Evolutionary conservation across 2,797 vertebrate species (phyloP), one percentile per base, ranked within the genome.

Genomic region (Notoglanidium macrostoma): DNA sequence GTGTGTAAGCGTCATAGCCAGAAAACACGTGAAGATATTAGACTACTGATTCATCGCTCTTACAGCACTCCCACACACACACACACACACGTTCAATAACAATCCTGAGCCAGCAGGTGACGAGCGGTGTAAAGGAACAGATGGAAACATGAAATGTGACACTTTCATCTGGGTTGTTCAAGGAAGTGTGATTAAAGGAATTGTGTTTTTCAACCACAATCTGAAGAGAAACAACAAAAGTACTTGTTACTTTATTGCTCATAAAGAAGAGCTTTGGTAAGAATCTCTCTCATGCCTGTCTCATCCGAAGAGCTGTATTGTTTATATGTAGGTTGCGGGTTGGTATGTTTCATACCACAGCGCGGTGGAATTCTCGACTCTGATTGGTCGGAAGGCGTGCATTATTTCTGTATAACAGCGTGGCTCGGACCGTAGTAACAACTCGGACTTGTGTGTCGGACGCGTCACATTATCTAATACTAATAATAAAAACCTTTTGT

Each of bases 1-100:
- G 19, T 49, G 11, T 49, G 23, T 26, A n/a, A 49, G 44, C 49
- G 54, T 35, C 76, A 57, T 21, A 78, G 55, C 51, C n/a, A 6
- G 51, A 55, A 9, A 78, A 29, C 2, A 29, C 7, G 1, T 9
- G 14, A 29, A n/a, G 70, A 90, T 83, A 87, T 88, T 85, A 78
- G 59, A 57, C 29, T 76, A 51, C 12, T 76, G 68, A 72, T 51
- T 51, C 73, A 78, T 57, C 17, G 21, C 15, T 55, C 76, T 9
- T 32, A 9, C 76, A 32, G 15, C 3, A 4, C n/a, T 10, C 15
- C 0, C 8, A 32, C 74, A 51, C 73, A 29, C 49, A 29, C 68
- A 72, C 68, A 70, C 15, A 70, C 17, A 21, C 32, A 40, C 23
- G 2, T 15, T 49, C 23, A 21, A 78, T 55, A 19, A 11, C 76